A percentile compares a stretch with the other conserved stretches of the same genome.
phyloP scores from a whole-genome alignment of 2,888 invertebrate species.

The Venusia cambrica region DNA sequence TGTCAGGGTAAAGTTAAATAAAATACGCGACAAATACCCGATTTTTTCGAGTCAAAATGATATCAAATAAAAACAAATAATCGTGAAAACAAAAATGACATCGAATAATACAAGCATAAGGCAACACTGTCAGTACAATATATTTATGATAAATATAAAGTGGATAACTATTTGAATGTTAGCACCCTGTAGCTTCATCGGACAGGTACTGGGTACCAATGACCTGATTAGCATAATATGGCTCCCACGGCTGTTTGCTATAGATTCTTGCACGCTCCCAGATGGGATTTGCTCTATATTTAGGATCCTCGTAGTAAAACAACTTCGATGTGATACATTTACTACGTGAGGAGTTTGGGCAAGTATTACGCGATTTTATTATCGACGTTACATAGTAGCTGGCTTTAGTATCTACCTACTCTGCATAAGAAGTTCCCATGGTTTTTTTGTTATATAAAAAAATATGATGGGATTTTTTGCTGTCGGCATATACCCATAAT shows the following conservation, averaged over 20 bases:
- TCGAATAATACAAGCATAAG: too few species aligned
- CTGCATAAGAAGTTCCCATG: too few species aligned
- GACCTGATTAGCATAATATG: constrained; percentile 76
- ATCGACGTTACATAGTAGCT: constrained; percentile 3
- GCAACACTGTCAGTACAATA: too few species aligned
- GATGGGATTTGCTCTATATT: constrained; percentile 79
- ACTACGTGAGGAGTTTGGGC: constrained; percentile 46
- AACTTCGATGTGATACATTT: constrained; percentile 65
- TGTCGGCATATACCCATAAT: too few species aligned
- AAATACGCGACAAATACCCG: too few species aligned
- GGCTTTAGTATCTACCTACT: too few species aligned
- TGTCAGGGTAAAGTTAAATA: too few species aligned
- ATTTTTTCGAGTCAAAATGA: too few species aligned
- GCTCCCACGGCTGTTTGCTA: constrained; percentile 75
- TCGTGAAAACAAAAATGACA: too few species aligned
- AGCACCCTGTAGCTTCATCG: constrained; percentile 55
- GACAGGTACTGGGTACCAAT: constrained; percentile 75
- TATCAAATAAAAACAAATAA: too few species aligned
- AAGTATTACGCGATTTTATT: constrained; percentile 11
- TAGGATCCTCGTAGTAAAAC: constrained; percentile 73
- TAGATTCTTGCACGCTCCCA: constrained; percentile 78
- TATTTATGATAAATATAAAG: constrained; percentile 5
- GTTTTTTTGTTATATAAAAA: too few species aligned
- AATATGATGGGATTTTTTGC: too few species aligned
- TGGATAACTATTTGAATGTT: constrained; percentile 10